Percentiles rank a stretch among this genome's conserved stretches.
Conservation (phyloP, 2,113 vertebrate species). For the Solea senegalensis region DNA sequence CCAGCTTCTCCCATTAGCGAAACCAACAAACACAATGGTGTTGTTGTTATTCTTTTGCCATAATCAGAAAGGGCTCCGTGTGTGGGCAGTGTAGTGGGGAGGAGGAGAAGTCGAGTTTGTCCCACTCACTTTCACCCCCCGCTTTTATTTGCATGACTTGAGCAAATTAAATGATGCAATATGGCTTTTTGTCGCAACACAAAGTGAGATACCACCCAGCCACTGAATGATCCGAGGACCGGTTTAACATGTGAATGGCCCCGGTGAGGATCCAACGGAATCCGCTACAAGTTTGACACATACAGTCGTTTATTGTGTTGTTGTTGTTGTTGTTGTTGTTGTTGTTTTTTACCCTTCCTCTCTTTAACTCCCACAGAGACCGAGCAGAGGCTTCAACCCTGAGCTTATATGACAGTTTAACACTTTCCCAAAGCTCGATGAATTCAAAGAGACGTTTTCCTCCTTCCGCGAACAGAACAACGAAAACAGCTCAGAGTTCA, state of each 20-base stretch:
- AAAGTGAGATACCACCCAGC: slow-evolving; percentile 99
- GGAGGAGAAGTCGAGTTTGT: slow-evolving; percentile 99
- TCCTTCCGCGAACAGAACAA: too few species aligned
- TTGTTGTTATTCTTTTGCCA: slow-evolving; percentile 99
- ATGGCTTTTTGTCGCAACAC: slow-evolving; percentile 99
- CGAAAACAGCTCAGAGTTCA: too few species aligned
- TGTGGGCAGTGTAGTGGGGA: slow-evolving; percentile 99
- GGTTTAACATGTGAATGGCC: slow-evolving; percentile 96
- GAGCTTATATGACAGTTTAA: too few species aligned
- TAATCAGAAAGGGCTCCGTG: slow-evolving; percentile 99
- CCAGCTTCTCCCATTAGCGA: slow-evolving; percentile 99
- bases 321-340: background rate
- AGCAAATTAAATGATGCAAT: slow-evolving; percentile 99
- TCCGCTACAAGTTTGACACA: slow-evolving; percentile 48
- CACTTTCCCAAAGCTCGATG: too few species aligned
- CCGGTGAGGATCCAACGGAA: slow-evolving; percentile 52
- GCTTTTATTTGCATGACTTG: slow-evolving; percentile 99
- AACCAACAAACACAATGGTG: slow-evolving; percentile 99
- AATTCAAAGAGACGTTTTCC: too few species aligned
- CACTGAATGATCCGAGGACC: slow-evolving; percentile 92
- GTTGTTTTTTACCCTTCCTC: background rate
- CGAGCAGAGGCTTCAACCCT: background rate
- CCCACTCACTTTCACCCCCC: slow-evolving; percentile 87
- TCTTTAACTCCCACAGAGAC: background rate
- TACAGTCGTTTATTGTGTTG: background rate